These are phyloP conservation scores for Triplophysa tibetana DNA, from an alignment of 2,113 vertebrate species.

Conservation along the genomic window DNA sequence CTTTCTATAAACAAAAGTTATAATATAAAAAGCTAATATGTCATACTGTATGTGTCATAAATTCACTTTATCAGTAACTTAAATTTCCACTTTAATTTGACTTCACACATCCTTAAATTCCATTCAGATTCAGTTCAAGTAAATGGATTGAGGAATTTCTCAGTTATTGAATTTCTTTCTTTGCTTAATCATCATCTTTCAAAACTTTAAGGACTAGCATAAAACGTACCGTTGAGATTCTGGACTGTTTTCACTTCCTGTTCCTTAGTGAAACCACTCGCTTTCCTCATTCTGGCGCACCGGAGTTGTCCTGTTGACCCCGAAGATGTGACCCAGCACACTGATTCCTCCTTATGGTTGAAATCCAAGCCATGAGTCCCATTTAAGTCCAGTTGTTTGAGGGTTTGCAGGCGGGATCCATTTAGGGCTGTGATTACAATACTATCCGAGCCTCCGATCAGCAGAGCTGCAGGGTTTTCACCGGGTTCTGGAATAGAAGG, in stretches of 20 bases:
- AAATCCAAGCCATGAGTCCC: slow-evolving; percentile 84
- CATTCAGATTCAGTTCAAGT: background rate
- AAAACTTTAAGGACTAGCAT: background rate
- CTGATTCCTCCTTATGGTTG: slow-evolving; percentile 79
- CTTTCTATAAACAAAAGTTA: too few species aligned
- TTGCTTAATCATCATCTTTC: background rate
- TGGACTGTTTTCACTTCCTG: slow-evolving; percentile 78
- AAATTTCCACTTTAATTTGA: too few species aligned
- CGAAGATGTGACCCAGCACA: slow-evolving; percentile 88
- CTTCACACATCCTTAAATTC: background rate
- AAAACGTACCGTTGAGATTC: slow-evolving; percentile 83
- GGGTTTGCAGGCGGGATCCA: slow-evolving; percentile 78
- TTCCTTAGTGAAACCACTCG: slow-evolving; percentile 77
- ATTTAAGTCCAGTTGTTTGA: slow-evolving; percentile 75
- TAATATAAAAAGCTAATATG: too few species aligned
- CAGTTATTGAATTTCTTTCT: background rate
- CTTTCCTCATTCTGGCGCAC: slow-evolving; percentile 79
- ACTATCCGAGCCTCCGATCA: slow-evolving; percentile 80
- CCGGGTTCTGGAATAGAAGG: slow-evolving; percentile 75
- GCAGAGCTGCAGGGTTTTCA: slow-evolving; percentile 82
- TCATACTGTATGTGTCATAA: too few species aligned
- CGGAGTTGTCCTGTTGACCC: slow-evolving; percentile 82
- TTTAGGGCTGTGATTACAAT: slow-evolving; percentile 83
- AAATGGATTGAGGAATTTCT: too few species aligned
- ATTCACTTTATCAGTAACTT: too few species aligned